Evolutionary conservation across 1,140 invertebrate genomes (phyloP).

Genomic region (Lepidotrigona ventralis): DNA sequence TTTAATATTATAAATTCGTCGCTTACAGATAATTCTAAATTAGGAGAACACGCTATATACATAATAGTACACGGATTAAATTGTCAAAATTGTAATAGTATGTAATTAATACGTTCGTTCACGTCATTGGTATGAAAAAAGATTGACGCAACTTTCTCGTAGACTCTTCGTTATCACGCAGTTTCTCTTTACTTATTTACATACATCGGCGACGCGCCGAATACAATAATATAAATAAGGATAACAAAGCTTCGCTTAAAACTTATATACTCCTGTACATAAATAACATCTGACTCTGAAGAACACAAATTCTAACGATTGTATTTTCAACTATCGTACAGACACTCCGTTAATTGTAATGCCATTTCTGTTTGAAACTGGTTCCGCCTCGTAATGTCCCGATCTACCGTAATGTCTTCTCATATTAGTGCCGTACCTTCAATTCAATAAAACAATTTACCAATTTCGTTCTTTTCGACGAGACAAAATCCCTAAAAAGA

Average conservation of each 20-base stretch:
- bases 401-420: slow-evolving; percentile 82
- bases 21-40: slow-evolving; percentile 51
- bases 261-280: slow-evolving; percentile 46
- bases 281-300: slow-evolving; percentile 35
- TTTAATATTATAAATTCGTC: slow-evolving; percentile 52
- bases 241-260: slow-evolving; percentile 45
- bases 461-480: slow-evolving; percentile 59
- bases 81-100: neutral
- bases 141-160: neutral
- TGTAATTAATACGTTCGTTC: neutral
- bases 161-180: neutral
- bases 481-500: neutral
- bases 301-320: slow-evolving; percentile 8
- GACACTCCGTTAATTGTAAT: slow-evolving; percentile 88
- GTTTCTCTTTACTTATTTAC: slow-evolving; percentile 57
- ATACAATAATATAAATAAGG: slow-evolving; percentile 60
- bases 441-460: slow-evolving; percentile 38
- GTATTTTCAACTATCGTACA: slow-evolving; percentile 81
- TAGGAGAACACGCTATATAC: slow-evolving; percentile 70
- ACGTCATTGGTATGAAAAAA: slow-evolving; percentile 17
- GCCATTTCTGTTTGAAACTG: slow-evolving; percentile 82
- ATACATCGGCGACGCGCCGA: slow-evolving; percentile 45
- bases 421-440: slow-evolving; percentile 81
- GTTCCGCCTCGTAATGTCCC: slow-evolving; percentile 86
- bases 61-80: slow-evolving; percentile 67